Percentiles rank a stretch among this genome's conserved stretches.
Conservation (phyloP, 2,113 vertebrate genomes). For the Plecotus auritus region DNA sequence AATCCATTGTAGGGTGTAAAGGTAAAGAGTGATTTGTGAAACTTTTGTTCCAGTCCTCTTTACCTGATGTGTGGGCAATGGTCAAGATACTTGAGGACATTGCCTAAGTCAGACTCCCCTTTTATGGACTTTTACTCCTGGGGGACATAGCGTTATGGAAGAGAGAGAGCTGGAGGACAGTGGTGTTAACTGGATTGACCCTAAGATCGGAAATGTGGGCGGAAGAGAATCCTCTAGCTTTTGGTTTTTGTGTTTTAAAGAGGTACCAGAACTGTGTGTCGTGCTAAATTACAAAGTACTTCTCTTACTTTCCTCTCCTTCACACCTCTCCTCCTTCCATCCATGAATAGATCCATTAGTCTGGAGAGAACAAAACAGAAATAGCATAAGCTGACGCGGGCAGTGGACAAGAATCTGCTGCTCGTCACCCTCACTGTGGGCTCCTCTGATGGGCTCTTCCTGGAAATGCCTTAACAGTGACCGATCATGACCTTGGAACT, state of each 20-base stretch:
- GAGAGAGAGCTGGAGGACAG: not conserved
- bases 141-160: not conserved
- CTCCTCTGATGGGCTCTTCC: not conserved
- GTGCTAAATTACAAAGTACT: not conserved
- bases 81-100: not conserved
- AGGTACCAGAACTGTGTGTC: not conserved
- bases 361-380: not conserved
- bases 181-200: not conserved
- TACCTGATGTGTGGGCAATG: not conserved
- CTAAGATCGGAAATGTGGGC: not conserved
- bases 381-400: not conserved
- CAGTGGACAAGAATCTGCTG: not conserved
- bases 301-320: not conserved
- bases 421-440: not conserved
- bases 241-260: not conserved
- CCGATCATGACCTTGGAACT: not conserved
- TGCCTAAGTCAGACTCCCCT: not conserved
- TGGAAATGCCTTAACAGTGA: not conserved
- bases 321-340: not conserved
- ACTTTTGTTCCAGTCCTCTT: not conserved
- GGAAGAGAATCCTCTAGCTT: not conserved
- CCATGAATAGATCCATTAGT: not conserved
- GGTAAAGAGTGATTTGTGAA: not conserved
- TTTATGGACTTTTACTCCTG: not conserved
- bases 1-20: not conserved